Evolutionary conservation across 1,140 invertebrate genomes (phyloP).

Genomic region (Caerostris extrusa): DNA sequence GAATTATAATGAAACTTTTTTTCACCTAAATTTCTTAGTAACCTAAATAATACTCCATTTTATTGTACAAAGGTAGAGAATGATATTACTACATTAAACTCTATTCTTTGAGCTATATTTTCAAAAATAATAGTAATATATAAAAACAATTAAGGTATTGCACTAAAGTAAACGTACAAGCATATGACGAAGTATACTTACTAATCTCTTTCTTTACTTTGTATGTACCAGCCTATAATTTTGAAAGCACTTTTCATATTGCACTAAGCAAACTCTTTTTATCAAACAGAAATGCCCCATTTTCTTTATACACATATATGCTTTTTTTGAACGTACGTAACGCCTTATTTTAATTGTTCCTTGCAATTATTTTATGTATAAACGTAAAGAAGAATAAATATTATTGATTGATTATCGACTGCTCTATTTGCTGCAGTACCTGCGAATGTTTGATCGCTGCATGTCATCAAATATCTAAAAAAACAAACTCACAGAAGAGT

Average conservation of each 20-base stretch:
- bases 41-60: too few relatives aligned
- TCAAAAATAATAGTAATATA: background rate
- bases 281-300: background rate
- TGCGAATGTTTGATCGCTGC: background rate
- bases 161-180: background rate
- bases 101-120: too few relatives aligned
- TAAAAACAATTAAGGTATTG: background rate
- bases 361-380: background rate
- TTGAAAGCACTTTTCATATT: background rate
- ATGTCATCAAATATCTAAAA: conserved; percentile 8
- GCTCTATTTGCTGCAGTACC: background rate
- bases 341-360: background rate
- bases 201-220: background rate
- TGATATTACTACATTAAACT: too few relatives aligned
- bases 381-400: background rate
- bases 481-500: background rate
- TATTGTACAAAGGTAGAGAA: too few relatives aligned
- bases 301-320: background rate
- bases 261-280: background rate
- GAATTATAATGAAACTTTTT: too few relatives aligned
- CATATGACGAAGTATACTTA: background rate
- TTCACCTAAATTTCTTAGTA: too few relatives aligned
- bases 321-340: background rate
- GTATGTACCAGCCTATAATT: background rate
- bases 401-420: background rate